phyloP scores from a whole-genome alignment of 2,888 invertebrate species.

The Pyrocoelia pectoralis region DNA sequence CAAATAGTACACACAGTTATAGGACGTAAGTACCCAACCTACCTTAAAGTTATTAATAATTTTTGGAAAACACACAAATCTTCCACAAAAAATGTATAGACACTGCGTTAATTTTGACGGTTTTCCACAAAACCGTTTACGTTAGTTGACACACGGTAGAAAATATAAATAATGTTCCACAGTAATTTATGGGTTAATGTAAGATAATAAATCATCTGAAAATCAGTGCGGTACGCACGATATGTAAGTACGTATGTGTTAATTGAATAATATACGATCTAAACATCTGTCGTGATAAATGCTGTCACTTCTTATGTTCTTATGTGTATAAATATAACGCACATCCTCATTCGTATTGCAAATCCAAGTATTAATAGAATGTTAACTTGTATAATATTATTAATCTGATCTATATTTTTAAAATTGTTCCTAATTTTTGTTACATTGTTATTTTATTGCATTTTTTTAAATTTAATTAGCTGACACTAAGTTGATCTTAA shows the following conservation, averaged over 20 bases:
- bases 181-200: not conserved
- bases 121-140: no score
- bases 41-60: not conserved
- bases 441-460: no score
- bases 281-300: not conserved
- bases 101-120: no score
- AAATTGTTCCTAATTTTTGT: no score
- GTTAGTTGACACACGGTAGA: no score
- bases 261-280: not conserved
- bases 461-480: no score
- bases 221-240: not conserved
- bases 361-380: not conserved
- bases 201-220: not conserved
- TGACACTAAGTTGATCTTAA: no score
- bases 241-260: not conserved
- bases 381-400: no score
- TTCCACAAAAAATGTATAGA: no score
- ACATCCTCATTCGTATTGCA: not conserved
- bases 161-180: no score
- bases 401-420: no score
- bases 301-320: not conserved
- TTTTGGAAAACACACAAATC: not conserved
- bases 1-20: conserved; percentile 14
- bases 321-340: not conserved
- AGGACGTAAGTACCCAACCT: conserved; percentile 19